Evolutionary conservation across 64 coral and sea anemone genomes (phyloP).

Genomic region (Orbicella faveolata): DNA sequence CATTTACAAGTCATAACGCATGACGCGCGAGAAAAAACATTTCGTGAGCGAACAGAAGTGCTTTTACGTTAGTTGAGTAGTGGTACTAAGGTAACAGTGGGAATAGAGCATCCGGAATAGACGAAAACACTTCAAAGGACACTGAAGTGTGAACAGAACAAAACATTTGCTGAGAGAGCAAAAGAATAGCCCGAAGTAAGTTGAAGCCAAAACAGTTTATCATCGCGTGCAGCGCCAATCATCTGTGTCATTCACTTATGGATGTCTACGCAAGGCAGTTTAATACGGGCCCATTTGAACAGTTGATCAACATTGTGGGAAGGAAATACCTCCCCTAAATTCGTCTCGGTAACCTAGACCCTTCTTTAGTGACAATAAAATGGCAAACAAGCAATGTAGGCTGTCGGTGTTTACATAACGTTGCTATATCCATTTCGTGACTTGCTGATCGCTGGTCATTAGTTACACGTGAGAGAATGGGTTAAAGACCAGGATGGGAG

Average conservation of each 20-base stretch:
- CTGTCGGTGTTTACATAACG: slow-evolving; percentile 21
- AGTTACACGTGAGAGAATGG: slow-evolving; percentile 15
- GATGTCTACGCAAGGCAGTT: slow-evolving; percentile 7
- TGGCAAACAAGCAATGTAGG: background rate
- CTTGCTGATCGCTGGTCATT: slow-evolving; percentile 27
- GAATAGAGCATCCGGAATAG: slow-evolving; percentile 24
- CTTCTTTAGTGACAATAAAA: background rate
- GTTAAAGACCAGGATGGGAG: slow-evolving; percentile 40
- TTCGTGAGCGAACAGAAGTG: slow-evolving; percentile 46
- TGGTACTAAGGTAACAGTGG: slow-evolving; percentile 1
- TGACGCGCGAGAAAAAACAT: slow-evolving; percentile 23
- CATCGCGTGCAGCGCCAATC: slow-evolving; percentile 40
- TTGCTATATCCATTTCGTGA: slow-evolving; percentile 54
- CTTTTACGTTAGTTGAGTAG: slow-evolving; percentile 22
- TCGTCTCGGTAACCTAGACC: background rate
- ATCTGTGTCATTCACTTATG: slow-evolving; percentile 53
- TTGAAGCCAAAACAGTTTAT: slow-evolving; percentile 18
- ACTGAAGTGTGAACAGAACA: slow-evolving; percentile 19
- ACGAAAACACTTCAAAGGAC: slow-evolving; percentile 40
- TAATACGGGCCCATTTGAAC: slow-evolving; percentile 20
- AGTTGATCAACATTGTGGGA: background rate
- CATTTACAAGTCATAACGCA: background rate
- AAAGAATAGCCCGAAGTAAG: slow-evolving; percentile 22
- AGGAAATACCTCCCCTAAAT: background rate
- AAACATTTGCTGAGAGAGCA: background rate